Percentiles rank a stretch among this genome's conserved stretches.
Evolutionary conservation across 2,113 vertebrate genomes (phyloP).

Genomic region (Blennius ocellaris): DNA sequence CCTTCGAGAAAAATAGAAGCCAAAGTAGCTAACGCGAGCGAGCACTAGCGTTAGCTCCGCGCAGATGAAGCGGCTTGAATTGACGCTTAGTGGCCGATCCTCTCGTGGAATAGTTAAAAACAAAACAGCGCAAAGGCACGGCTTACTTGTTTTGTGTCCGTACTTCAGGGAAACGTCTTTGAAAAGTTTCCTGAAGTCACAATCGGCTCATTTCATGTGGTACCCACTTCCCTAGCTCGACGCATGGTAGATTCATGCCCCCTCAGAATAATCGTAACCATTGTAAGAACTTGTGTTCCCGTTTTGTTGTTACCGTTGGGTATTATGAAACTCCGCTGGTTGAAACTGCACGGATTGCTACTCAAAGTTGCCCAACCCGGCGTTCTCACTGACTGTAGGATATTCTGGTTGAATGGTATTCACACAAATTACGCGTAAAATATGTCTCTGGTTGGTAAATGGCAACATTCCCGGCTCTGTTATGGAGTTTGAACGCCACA

Average conservation of each 20-base stretch:
- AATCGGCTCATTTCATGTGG: not conserved
- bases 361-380: not conserved
- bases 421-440: too few species aligned
- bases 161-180: not conserved
- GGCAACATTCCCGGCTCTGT: too few species aligned
- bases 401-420: not conserved
- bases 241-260: not conserved
- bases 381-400: not conserved
- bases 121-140: fast-evolving
- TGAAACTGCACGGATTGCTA: not conserved
- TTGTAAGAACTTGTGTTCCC: too few species aligned
- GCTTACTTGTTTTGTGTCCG: not conserved
- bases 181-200: not conserved
- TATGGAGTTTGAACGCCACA: not conserved
- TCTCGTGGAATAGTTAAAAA: not conserved
- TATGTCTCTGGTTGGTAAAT: too few species aligned
- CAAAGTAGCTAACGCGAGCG: constrained; percentile 26
- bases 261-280: fast-evolving
- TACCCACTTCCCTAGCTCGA: not conserved
- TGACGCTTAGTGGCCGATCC: too few species aligned
- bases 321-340: too few species aligned
- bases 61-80: not conserved
- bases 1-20: not conserved
- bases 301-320: too few species aligned
- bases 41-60: constrained; percentile 7